Conservation (phyloP, 2,888 invertebrate species). For the Nomada hirtipes region DNA sequence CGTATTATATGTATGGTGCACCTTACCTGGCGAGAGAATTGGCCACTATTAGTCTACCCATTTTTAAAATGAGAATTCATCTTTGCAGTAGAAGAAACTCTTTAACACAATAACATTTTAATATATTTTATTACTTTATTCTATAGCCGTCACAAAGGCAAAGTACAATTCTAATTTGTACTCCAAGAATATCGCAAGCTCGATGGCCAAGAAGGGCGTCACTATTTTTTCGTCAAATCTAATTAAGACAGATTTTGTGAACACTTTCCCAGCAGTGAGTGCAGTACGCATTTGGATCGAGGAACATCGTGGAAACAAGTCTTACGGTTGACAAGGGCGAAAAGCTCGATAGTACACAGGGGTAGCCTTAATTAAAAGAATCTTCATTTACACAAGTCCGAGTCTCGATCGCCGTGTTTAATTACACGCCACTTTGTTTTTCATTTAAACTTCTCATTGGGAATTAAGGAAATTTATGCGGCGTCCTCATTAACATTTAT, state of each 20-base stretch:
- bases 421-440: constrained; percentile 76
- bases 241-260: constrained; percentile 12
- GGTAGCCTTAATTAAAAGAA: constrained; percentile 70
- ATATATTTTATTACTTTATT: background rate
- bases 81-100: constrained; percentile 30
- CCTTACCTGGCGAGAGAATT: constrained; percentile 23
- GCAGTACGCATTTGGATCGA: background rate
- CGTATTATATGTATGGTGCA: constrained; percentile 1
- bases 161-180: too few species aligned
- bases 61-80: constrained; percentile 21
- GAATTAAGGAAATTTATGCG: constrained; percentile 73
- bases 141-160: too few species aligned
- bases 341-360: constrained; percentile 16
- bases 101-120: constrained; percentile 32
- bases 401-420: constrained; percentile 74
- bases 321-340: constrained; percentile 41
- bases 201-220: background rate
- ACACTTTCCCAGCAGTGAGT: background rate
- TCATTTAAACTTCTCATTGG: constrained; percentile 75
- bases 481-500: constrained; percentile 76
- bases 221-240: background rate
- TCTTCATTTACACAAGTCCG: constrained; percentile 62
- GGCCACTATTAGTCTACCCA: background rate
- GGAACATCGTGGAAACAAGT: constrained; percentile 38
- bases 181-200: too few species aligned